Percentiles rank a stretch among this genome's conserved stretches.
Evolutionary conservation across 2,888 invertebrate species (phyloP).

Genomic region (Zaprionus obscuricornis): DNA sequence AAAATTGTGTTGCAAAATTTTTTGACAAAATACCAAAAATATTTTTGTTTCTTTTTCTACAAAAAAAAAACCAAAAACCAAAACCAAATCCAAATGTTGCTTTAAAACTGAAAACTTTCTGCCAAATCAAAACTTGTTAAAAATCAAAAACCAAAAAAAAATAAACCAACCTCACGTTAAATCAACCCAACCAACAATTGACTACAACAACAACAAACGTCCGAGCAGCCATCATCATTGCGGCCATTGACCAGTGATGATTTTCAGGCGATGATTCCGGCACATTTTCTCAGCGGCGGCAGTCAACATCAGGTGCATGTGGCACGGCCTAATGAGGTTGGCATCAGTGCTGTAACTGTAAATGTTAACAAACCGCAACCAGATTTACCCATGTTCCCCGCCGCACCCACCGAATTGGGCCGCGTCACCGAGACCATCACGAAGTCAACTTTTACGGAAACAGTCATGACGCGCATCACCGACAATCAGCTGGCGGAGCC

Average conservation of each 20-base stretch:
- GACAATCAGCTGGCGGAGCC: slow-evolving; percentile 94
- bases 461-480: slow-evolving; percentile 96
- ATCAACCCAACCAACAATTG: slow-evolving; percentile 5
- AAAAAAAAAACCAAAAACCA: slow-evolving; percentile 39
- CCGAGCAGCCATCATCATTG: slow-evolving; percentile 84
- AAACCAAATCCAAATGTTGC: slow-evolving; percentile 60
- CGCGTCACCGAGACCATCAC: slow-evolving; percentile 97
- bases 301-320: slow-evolving; percentile 86
- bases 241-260: slow-evolving; percentile 96
- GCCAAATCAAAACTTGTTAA: slow-evolving; percentile 40
- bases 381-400: slow-evolving; percentile 90
- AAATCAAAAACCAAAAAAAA: slow-evolving; percentile 30
- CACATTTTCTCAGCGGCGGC: slow-evolving; percentile 94
- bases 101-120: slow-evolving; percentile 53
- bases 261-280: slow-evolving; percentile 97
- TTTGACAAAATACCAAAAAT: slow-evolving; percentile 69
- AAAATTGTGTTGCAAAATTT: slow-evolving; percentile 69
- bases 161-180: slow-evolving; percentile 19
- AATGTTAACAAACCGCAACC: slow-evolving; percentile 91
- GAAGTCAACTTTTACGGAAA: slow-evolving; percentile 97
- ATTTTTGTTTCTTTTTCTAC: slow-evolving; percentile 79
- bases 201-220: slow-evolving; percentile 10
- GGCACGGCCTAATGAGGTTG: slow-evolving; percentile 82
- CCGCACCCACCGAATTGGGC: slow-evolving; percentile 92
- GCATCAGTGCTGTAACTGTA: slow-evolving; percentile 88